Conservation (phyloP, 2,797 vertebrate species). For the Crax fasciolata region DNA sequence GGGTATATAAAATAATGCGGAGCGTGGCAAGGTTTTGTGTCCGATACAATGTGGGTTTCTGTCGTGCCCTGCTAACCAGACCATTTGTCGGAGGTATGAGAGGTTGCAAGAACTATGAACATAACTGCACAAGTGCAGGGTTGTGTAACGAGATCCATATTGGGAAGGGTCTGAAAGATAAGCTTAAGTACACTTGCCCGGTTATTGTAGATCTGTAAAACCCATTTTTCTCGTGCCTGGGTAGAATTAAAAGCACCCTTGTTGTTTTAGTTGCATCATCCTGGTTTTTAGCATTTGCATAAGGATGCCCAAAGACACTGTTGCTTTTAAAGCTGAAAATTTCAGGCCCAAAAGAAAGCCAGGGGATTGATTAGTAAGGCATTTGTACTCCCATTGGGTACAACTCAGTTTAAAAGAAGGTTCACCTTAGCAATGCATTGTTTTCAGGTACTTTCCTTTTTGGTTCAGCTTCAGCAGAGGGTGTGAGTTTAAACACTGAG, state of each 20-base stretch:
- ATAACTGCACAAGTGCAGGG: background rate
- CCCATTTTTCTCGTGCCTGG: background rate
- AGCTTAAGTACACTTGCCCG: background rate
- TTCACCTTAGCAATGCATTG: background rate
- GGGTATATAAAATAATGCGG: background rate
- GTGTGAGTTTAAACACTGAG: constrained; percentile 53
- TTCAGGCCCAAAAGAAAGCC: background rate
- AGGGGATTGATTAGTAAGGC: background rate
- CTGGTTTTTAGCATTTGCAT: background rate
- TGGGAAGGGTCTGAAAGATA: background rate
- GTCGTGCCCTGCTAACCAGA: background rate
- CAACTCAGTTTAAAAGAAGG: background rate
- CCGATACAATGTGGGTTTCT: background rate
- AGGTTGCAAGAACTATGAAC: background rate
- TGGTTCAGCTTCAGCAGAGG: fast-evolving
- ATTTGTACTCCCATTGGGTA: background rate
- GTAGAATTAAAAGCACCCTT: background rate
- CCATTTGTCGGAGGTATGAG: background rate
- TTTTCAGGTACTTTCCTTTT: background rate
- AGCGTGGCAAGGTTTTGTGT: background rate
- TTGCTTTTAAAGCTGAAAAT: background rate
- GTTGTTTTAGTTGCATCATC: background rate
- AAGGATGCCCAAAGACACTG: background rate
- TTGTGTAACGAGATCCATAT: background rate
- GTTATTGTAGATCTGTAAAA: background rate